Evolutionary conservation across 2,113 vertebrate species (phyloP).

Genomic region (Poecile atricapillus): DNA sequence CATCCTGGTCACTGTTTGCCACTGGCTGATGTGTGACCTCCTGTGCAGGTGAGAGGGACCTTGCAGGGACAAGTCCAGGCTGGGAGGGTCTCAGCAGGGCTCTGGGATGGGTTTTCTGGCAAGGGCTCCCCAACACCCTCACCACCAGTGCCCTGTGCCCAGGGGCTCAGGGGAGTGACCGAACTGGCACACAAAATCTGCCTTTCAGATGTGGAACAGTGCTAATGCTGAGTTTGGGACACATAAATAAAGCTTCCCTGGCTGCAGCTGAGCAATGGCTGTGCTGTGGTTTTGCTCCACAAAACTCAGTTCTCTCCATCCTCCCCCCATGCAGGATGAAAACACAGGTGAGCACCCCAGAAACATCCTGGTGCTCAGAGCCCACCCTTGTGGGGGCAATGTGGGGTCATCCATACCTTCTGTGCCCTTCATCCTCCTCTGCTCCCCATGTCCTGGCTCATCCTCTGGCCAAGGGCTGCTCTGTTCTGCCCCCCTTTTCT

Average conservation of each 20-base stretch:
- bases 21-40: not conserved
- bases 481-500: not conserved
- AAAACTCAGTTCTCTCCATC: not conserved
- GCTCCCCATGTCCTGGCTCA: fast-evolving
- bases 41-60: not conserved
- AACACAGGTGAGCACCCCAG: fast-evolving
- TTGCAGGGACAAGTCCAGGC: not conserved
- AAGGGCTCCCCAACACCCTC: fast-evolving
- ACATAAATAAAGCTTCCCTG: not conserved
- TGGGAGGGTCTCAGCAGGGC: not conserved
- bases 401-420: not conserved
- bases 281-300: fast-evolving
- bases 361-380: too few relatives aligned
- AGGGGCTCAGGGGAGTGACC: fast-evolving
- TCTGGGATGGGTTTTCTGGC: not conserved
- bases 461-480: not conserved
- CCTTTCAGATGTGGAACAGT: not conserved
- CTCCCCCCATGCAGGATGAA: not conserved
- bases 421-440: not conserved
- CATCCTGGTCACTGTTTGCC: not conserved
- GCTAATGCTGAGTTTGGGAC: not conserved
- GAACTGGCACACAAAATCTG: not conserved
- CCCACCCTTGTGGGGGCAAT: fast-evolving
- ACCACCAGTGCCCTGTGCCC: fast-evolving
- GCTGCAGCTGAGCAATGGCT: not conserved